phyloP scores from a whole-genome alignment of 2,888 invertebrate species.

The Escarpia spicata region DNA sequence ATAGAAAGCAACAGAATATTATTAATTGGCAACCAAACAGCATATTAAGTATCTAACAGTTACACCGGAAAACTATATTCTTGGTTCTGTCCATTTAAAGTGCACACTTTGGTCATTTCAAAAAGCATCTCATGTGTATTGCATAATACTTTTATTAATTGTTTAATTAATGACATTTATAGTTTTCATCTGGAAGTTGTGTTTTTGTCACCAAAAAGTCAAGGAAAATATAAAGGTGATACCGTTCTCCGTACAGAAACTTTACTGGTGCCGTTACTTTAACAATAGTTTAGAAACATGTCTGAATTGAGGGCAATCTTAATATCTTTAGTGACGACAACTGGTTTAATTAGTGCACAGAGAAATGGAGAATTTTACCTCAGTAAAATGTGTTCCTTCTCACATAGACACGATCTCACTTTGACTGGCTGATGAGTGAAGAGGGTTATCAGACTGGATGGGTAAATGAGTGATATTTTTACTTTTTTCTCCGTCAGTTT shows the following conservation, averaged over 20 bases:
- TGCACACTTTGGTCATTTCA: neutral
- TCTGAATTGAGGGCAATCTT: neutral
- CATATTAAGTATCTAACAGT: no score
- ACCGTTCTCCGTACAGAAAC: no score
- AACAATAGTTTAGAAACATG: neutral
- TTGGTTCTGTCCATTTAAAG: neutral
- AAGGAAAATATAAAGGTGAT: no score
- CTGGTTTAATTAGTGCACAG: neutral
- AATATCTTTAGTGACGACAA: no score
- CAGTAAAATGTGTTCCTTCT: neutral
- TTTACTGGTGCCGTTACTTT: neutral
- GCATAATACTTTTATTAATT: neutral
- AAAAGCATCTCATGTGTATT: no score
- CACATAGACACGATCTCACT: neutral
- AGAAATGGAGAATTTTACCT: neutral
- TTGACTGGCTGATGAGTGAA: neutral
- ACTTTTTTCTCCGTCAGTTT: no score
- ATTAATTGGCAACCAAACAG: neutral
- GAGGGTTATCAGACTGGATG: no score
- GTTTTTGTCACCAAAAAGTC: neutral
- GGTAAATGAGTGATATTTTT: no score
- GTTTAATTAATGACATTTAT: neutral
- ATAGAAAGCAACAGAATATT: neutral
- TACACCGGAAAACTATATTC: neutral
- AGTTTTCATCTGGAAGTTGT: neutral